Percentiles rank a stretch among this genome's conserved stretches.
Conservation (phyloP, 2,888 invertebrate species). For the Plagodis dolabraria region DNA sequence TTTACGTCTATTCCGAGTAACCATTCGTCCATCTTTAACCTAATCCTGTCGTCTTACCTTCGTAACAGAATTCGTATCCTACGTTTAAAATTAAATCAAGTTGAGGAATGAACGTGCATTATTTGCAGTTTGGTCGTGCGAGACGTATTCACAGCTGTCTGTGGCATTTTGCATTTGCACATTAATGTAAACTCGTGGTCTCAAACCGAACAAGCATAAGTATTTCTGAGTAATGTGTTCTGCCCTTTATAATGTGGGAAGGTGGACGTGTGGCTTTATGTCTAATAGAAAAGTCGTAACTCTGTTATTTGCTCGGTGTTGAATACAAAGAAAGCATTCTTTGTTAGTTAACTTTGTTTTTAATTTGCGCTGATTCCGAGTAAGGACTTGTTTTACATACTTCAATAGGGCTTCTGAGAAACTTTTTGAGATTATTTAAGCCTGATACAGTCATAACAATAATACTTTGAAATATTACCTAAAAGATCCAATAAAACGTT, state of each 20-base stretch:
- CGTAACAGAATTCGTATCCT: too few species aligned
- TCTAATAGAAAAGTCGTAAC: conserved; percentile 15
- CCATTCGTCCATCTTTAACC: too few species aligned
- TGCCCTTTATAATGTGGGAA: conserved; percentile 23
- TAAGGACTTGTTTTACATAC: too few species aligned
- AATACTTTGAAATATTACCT: too few species aligned
- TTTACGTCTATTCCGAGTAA: too few species aligned
- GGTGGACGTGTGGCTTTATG: conserved; percentile 19
- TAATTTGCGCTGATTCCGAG: too few species aligned
- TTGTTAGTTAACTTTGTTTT: not conserved
- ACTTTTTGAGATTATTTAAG: too few species aligned
- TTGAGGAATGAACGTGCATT: conserved; percentile 68
- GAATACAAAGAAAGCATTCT: conserved; percentile 3
- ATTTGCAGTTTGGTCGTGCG: conserved; percentile 61
- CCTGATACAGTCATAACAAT: too few species aligned
- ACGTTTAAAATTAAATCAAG: too few species aligned
- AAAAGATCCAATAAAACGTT: too few species aligned
- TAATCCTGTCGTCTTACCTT: too few species aligned
- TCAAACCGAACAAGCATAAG: conserved; percentile 49
- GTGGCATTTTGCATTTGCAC: conserved; percentile 65
- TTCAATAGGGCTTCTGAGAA: too few species aligned
- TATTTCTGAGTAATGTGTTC: conserved; percentile 61
- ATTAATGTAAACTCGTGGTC: conserved; percentile 74
- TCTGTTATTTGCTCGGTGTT: conserved; percentile 3
- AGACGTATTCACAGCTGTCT: conserved; percentile 59